These are phyloP conservation scores for Phocides pigmalion DNA, from an alignment of 1,140 invertebrate genomes.

Conservation along the genomic window DNA sequence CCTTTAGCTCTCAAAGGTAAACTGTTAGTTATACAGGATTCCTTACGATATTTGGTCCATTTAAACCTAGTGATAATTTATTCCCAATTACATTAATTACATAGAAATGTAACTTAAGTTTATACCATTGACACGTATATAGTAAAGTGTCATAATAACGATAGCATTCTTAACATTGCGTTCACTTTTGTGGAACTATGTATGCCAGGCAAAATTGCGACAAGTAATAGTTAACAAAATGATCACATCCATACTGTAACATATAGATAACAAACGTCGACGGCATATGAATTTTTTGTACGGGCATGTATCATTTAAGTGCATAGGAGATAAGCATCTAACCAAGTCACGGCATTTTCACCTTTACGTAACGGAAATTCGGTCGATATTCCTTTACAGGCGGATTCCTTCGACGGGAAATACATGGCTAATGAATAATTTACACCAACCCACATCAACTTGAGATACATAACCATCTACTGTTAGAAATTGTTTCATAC, in stretches of 20 bases:
- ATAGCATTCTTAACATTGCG: too few relatives aligned
- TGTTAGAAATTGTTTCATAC: conserved; percentile 13
- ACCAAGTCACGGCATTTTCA: background rate
- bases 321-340: conserved; percentile 10
- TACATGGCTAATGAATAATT: conserved; percentile 32
- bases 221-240: background rate
- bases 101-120: too few relatives aligned
- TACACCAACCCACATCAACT: conserved; percentile 27
- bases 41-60: too few relatives aligned
- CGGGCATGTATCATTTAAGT: conserved; percentile 18
- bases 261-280: conserved; percentile 6
- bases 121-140: too few relatives aligned
- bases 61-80: too few relatives aligned
- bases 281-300: conserved; percentile 18
- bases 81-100: too few relatives aligned
- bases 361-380: background rate
- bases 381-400: conserved; percentile 4
- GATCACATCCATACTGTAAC: conserved; percentile 2
- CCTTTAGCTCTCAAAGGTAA: too few relatives aligned
- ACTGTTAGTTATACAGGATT: too few relatives aligned
- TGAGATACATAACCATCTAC: conserved; percentile 19
- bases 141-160: too few relatives aligned
- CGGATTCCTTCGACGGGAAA: background rate
- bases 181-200: too few relatives aligned
- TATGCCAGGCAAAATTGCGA: background rate